phyloP scores from a whole-genome alignment of 1,140 invertebrate genomes.

The Tribolium castaneum region DNA sequence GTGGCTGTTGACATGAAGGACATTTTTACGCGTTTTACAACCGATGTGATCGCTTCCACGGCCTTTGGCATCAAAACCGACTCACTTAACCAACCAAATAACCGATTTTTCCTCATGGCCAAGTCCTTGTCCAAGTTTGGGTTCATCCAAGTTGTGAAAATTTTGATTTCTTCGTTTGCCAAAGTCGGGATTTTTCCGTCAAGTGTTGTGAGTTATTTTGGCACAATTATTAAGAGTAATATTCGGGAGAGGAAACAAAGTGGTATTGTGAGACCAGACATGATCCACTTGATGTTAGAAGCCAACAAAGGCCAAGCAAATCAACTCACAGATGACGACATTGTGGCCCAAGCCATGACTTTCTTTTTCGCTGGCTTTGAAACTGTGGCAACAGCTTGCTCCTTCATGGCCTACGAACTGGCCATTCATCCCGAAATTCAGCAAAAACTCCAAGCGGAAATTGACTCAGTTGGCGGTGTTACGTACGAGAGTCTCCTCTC shows the following conservation, averaged over 20 bases:
- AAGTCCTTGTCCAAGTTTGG: slow-evolving; percentile 52
- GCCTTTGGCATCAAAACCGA: slow-evolving; percentile 63
- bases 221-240: slow-evolving; percentile 57
- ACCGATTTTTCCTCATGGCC: slow-evolving; percentile 64
- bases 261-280: slow-evolving; percentile 62
- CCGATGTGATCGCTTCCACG: slow-evolving; percentile 56
- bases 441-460: slow-evolving; percentile 70
- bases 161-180: slow-evolving; percentile 41
- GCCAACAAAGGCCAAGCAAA: slow-evolving; percentile 60
- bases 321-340: slow-evolving; percentile 53
- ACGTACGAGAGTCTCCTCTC: slow-evolving; percentile 56
- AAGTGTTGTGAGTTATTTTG: slow-evolving; percentile 52
- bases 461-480: slow-evolving; percentile 61
- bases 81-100: slow-evolving; percentile 63
- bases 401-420: slow-evolving; percentile 67
- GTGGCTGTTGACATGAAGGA: slow-evolving; percentile 53
- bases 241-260: slow-evolving; percentile 61
- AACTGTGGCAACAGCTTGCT: slow-evolving; percentile 69
- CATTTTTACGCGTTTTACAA: slow-evolving; percentile 33
- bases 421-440: slow-evolving; percentile 71
- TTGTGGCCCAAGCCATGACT: slow-evolving; percentile 57
- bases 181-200: slow-evolving; percentile 57
- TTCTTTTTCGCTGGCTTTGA: slow-evolving; percentile 70
- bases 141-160: slow-evolving; percentile 34
- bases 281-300: slow-evolving; percentile 64